phyloP scores from a whole-genome alignment of 37 sponge, comb jelly and placozoan genomes.

The Ephydatia muelleri region DNA sequence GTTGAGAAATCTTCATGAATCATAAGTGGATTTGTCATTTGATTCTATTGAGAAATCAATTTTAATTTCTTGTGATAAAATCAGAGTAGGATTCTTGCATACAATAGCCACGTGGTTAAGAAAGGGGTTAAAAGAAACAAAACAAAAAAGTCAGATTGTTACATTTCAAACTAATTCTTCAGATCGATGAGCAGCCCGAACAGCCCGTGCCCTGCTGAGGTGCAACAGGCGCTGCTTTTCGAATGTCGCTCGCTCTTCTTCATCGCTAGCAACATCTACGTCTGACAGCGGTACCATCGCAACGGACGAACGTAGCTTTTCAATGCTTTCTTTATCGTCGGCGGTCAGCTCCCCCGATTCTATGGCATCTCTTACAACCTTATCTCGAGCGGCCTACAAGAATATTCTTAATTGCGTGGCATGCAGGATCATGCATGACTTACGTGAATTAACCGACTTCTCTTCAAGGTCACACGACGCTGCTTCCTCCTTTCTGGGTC shows the following conservation, averaged over 20 bases:
- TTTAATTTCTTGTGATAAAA: background rate
- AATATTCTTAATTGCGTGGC: background rate
- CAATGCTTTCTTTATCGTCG: constrained; percentile 1
- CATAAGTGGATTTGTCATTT: background rate
- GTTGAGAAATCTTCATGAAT: background rate
- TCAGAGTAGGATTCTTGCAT: background rate
- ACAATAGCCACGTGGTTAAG: background rate
- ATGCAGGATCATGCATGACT: background rate
- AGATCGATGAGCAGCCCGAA: background rate
- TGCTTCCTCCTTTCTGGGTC: constrained; percentile 1
- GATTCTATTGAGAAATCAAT: background rate
- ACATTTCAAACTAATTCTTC: background rate
- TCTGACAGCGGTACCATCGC: background rate
- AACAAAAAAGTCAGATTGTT: background rate
- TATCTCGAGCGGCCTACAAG: background rate
- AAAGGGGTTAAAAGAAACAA: background rate
- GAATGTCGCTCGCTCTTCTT: background rate
- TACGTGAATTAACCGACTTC: background rate
- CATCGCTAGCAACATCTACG: background rate
- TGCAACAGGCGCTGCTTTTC: background rate
- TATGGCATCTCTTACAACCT: constrained; percentile 1
- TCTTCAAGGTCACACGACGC: background rate
- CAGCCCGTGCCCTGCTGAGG: background rate
- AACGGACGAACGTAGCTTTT: background rate
- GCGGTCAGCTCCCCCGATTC: background rate